Evolutionary conservation across 2,888 invertebrate genomes (phyloP), one percentile per base, ranked within the genome.

Genomic region (Escarpia spicata): DNA sequence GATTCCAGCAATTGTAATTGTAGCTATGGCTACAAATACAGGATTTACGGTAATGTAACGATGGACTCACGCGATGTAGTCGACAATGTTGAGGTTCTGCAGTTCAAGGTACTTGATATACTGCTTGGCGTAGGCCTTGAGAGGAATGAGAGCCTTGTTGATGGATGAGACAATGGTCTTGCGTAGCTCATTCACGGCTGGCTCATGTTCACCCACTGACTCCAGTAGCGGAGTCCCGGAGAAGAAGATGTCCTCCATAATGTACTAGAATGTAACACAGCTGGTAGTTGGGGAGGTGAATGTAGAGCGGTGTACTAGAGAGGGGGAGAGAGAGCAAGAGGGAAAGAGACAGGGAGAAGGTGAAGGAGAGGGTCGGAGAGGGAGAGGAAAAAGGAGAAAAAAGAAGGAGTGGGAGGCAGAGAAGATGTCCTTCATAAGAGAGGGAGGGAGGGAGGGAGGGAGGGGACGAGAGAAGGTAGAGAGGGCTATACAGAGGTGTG

Each of bases 221-320:
- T 98, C 98, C 9, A 98, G 97, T 94, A 97, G 97, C 0, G 98
- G 97, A 94, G 98, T 98, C 89, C 97, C 97, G 0, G 98, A 97
- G 96, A 98, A 98, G 93, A 97, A 98, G 12, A 98, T 97, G 91
- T 97, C 97, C 0, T 97, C 97, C 96, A 98, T 97, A 26, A 98
- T 97, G 95, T 97, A 97, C 0, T 98, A 97, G 31, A 95, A 94
- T 52, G 52, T 12, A 52, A 52, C 52, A 52, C 52, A 52, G 12
- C 0, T 9, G 52, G 9, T 12, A 3, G 9, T 9, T 52, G 12
- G 52, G 9, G 12, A 9, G 12, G 10, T 12, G 52, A 52, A 12
- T 12, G 12, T 12, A 52, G 52, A n/a, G 75, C 6, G 75, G 26
- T 75, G 19, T 75, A 75, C 75, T 75, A 9, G 37, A 37, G 37